phyloP scores from a whole-genome alignment of 2,113 vertebrate species.

The Toxostoma redivivum region DNA sequence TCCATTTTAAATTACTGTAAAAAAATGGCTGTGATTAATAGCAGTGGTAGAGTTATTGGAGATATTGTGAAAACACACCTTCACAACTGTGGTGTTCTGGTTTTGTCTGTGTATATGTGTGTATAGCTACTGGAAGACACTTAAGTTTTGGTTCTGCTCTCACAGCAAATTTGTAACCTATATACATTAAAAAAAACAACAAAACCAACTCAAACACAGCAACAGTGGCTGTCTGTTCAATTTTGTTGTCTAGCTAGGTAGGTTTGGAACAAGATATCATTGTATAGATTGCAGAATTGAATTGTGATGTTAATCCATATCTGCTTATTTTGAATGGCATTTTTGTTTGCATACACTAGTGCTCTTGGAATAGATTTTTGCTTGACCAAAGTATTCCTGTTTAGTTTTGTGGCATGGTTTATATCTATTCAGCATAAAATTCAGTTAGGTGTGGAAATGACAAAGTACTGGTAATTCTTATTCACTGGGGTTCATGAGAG shows the following conservation, averaged over 20 bases:
- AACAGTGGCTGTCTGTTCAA: not conserved
- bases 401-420: slow-evolving; percentile 73
- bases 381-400: slow-evolving; percentile 80
- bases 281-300: not conserved
- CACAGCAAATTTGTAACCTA: not conserved
- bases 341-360: not conserved
- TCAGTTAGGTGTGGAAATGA: not conserved
- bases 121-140: not conserved
- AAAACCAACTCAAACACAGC: not conserved
- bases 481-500: not conserved
- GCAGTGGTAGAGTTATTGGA: slow-evolving; percentile 7
- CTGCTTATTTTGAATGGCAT: not conserved
- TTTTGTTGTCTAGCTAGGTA: slow-evolving; percentile 39
- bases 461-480: not conserved
- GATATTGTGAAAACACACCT: not conserved
- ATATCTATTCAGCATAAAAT: slow-evolving; percentile 11
- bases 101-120: not conserved
- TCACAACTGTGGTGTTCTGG: not conserved
- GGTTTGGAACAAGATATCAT: not conserved
- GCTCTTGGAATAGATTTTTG: slow-evolving; percentile 49
- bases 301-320: not conserved
- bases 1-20: not conserved
- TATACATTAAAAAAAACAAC: not conserved
- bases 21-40: not conserved
- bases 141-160: slow-evolving; percentile 20